Evolutionary conservation across 1,140 invertebrate species (phyloP), one percentile per base, ranked within the genome.

Genomic region (Pseudomyrmex concolor): DNA sequence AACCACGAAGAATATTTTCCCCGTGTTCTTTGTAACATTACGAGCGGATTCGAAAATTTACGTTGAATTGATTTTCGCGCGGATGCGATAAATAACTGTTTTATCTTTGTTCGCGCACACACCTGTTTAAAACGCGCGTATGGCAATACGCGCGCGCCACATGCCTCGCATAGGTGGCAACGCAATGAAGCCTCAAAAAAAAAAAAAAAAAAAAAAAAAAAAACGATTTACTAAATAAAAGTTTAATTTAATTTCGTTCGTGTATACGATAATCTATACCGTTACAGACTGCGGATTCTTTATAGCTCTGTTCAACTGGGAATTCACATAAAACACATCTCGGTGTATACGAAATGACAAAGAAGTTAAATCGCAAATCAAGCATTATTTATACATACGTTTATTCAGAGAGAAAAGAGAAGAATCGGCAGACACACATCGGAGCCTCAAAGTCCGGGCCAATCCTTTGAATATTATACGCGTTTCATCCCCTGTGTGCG

Each of bases 401-500:
- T 25, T 68, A 59, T 78, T 80, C 70, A 70, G 10, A 57, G 10
- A 22, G 10, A 80, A 59, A 70, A 70, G 17, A 22, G 66, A 10
- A 59, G 12, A 17, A 25, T 68, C 17, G 19, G 10, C 15, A 17
- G 15, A 22, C 34, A 34, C 34, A 12, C 54, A 68, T 51, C 34
- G 34, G 34, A 34, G 34, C 17, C 10, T 54, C 66, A 59, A 80
- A 80, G 43, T 43, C 15, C n/a, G 43, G 64, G 12, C 64, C 68
- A 34, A 59, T 78, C 43, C 66, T 80, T 80, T 80, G 76, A 80
- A 80, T 80, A 80, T 70, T 70, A 70, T 80, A 71, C 54, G n/a
- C 54, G 66, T 71, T 80, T 80, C 63, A 57, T 67, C 34, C 12
- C 34, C 34, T 7, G 34, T 34, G 55, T 34, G 50, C 50, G 34